phyloP scores from a whole-genome alignment of 2,888 invertebrate species.

The Standfussiana lucernea region DNA sequence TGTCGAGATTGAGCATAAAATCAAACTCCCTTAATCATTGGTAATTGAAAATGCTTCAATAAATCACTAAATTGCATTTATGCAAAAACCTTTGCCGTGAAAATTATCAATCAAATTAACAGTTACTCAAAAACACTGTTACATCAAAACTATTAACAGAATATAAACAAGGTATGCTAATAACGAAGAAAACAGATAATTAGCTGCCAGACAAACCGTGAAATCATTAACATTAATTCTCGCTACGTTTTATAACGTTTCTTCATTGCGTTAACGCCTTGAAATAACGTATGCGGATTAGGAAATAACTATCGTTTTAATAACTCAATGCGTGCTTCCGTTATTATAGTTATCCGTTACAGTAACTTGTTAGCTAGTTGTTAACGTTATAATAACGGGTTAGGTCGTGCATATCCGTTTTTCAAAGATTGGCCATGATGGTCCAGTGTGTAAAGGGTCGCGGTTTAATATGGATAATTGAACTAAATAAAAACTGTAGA shows the following conservation, averaged over 20 bases:
- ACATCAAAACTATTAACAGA: constrained; percentile 7
- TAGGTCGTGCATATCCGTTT: constrained; percentile 1
- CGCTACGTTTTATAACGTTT: constrained; percentile 37
- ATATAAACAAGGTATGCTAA: constrained; percentile 28
- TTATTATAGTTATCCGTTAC: constrained; percentile 55
- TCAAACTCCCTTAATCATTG: background rate
- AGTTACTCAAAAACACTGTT: constrained; percentile 10
- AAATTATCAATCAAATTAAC: background rate
- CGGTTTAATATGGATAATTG: background rate
- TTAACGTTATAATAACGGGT: constrained; percentile 31
- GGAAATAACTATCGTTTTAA: constrained; percentile 54
- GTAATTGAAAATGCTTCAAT: constrained; percentile 1
- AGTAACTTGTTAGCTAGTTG: constrained; percentile 31
- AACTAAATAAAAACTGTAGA: background rate
- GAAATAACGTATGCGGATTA: constrained; percentile 53
- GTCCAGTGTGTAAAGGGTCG: constrained; percentile 5
- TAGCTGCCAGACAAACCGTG: constrained; percentile 40
- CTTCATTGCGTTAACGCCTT: constrained; percentile 50
- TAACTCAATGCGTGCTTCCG: constrained; percentile 55
- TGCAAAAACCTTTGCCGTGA: background rate
- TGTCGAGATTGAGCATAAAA: background rate
- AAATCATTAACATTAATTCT: constrained; percentile 48
- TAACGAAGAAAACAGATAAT: constrained; percentile 25
- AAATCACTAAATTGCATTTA: background rate
- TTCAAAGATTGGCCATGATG: background rate